These are phyloP conservation scores for Phocoena sinus DNA, from an alignment of 2,113 vertebrate genomes.

Conservation along the genomic window DNA sequence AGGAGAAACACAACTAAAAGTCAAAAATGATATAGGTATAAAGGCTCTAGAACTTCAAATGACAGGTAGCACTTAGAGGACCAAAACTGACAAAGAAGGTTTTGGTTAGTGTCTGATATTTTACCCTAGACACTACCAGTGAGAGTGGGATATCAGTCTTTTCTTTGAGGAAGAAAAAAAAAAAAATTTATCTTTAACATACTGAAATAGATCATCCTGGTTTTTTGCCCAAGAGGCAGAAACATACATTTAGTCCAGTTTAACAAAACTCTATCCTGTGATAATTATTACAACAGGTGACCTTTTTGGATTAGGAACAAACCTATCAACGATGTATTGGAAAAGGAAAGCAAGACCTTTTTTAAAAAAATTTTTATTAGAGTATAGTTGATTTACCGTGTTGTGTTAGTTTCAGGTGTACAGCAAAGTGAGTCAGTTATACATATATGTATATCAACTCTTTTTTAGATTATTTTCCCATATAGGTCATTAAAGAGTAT, in stretches of 20 bases:
- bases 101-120: background rate
- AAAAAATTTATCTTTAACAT: background rate
- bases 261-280: background rate
- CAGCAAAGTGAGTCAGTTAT: background rate
- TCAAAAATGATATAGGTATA: background rate
- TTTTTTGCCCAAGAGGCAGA: background rate
- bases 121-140: background rate
- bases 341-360: background rate
- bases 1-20: background rate
- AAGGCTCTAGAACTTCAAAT: background rate
- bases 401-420: background rate
- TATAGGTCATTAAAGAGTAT: background rate
- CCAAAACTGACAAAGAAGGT: background rate
- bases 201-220: background rate
- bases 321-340: background rate
- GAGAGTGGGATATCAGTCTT: background rate
- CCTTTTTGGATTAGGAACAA: background rate
- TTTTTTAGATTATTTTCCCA: background rate
- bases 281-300: background rate
- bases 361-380: background rate
- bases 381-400: background rate
- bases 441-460: background rate
- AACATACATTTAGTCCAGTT: background rate
- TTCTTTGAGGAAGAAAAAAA: background rate
- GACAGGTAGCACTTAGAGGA: background rate